phyloP scores from a whole-genome alignment of 2,113 vertebrate genomes.

The Lagopus muta region DNA sequence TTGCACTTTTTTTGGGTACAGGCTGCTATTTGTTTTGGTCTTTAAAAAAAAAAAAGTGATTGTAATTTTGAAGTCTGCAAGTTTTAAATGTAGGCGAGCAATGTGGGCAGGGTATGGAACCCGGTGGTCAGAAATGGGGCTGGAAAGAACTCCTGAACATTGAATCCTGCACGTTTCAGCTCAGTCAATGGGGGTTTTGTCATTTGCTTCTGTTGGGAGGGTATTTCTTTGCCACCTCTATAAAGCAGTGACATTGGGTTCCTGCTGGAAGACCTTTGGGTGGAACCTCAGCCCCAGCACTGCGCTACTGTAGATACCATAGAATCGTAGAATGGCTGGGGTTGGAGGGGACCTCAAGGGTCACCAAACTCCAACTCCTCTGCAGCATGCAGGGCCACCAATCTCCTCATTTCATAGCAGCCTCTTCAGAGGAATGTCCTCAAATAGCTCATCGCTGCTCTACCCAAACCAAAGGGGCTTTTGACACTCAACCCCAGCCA shows the following conservation, averaged over 20 bases:
- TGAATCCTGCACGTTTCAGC: neutral
- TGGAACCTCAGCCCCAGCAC: neutral
- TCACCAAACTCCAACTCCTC: too few species aligned
- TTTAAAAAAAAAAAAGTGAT: neutral
- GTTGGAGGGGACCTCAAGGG: too few species aligned
- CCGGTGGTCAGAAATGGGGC: neutral
- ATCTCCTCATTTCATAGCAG: neutral
- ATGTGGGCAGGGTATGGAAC: neutral
- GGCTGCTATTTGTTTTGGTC: constrained; percentile 37
- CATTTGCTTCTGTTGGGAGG: too few species aligned
- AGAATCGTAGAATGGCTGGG: too few species aligned
- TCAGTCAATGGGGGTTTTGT: neutral
- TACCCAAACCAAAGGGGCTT: neutral
- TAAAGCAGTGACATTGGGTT: fast-evolving
- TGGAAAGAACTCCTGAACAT: neutral
- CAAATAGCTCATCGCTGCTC: neutral
- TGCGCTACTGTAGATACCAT: neutral
- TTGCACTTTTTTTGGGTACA: neutral
- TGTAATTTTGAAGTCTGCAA: neutral
- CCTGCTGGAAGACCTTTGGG: neutral
- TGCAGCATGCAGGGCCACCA: too few species aligned
- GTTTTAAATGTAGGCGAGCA: neutral
- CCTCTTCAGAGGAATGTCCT: neutral
- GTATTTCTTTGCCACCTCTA: fast-evolving
- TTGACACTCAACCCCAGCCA: fast-evolving